Base-by-base conservation (phyloP, 2,113 vertebrate genomes). In the Actinemys pallida region DNA sequence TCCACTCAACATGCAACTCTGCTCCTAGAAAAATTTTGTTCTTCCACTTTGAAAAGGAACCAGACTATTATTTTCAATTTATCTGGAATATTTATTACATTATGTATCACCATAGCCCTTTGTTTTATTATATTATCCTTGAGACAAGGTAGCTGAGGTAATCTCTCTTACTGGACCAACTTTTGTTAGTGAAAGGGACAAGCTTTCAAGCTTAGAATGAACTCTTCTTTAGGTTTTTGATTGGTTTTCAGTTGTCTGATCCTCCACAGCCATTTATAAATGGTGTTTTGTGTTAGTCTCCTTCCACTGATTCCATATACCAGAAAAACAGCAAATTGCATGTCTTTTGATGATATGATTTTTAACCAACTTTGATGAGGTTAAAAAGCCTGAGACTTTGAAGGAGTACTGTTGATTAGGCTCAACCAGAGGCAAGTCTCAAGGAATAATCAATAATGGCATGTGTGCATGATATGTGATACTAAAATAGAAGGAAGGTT, bases 1-100 rank as follows among this genome's bases (percentile, higher is more conserved):
- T 54, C 59, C 87, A 62, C 14, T n/a, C 14, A 0, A 1, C 0
- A 0, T 1, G 1, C 39, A 62, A 16, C 8, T 50, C 72, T 35
- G 9, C 69, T 10, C 19, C 59, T 35, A 31, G 29, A 35, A 35
- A 62, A 62, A 35, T 6, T 7, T 35, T 62, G 12, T 35, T 72
- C 35, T 62, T 72, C 39, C 5, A 5, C 0, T 0, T 1, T 56
- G 69, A 13, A 54, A 85, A 88, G 94, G 52, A 81, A 53, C 16
- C 13, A 29, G 1, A 1, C 4, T 65, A 22, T 53, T 39, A 1
- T 45, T 82, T 86, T 69, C 56, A 65, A 35, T 5, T n/a, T 62
- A 59, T n/a, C 14, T 27, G n/a, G 57, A 87, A 53, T 53, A 10
- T 89, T 93, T 89, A 62, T 65, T 86, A 54, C 9, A 53, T 17